phyloP scores from a whole-genome alignment of 2,888 invertebrate species.

The Epistrophe eligans region DNA sequence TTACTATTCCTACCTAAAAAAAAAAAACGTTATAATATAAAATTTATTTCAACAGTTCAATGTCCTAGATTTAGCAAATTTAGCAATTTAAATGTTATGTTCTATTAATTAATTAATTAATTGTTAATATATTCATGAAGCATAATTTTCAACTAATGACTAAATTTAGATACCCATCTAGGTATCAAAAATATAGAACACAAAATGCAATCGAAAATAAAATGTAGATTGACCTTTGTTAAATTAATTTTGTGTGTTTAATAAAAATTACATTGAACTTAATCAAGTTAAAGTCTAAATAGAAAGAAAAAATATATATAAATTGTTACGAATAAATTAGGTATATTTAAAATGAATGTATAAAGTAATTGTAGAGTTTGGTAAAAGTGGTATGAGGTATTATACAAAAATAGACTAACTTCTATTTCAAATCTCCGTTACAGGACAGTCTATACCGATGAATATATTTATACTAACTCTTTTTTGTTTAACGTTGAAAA shows the following conservation, averaged over 20 bases:
- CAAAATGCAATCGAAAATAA: not conserved
- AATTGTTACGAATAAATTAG: not conserved
- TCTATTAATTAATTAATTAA: constrained; percentile 19
- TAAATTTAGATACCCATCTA: not conserved
- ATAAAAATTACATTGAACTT: constrained; percentile 2
- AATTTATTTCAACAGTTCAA: constrained; percentile 1
- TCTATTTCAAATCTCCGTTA: not conserved
- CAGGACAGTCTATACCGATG: not conserved
- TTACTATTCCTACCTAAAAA: not conserved
- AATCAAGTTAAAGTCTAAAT: not conserved
- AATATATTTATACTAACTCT: not conserved
- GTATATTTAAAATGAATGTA: not conserved
- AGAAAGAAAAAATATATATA: not conserved
- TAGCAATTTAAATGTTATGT: not conserved
- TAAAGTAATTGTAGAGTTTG: not conserved
- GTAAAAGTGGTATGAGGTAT: constrained; percentile 4
- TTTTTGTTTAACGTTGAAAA: not conserved
- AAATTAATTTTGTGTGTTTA: not conserved
- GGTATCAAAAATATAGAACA: not conserved
- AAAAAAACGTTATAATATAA: too few relatives aligned
- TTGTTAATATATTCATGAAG: constrained; percentile 15
- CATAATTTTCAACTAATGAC: constrained; percentile 1
- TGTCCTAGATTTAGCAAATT: not conserved
- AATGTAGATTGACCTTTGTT: not conserved
- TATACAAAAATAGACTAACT: not conserved